These are phyloP conservation scores for Coptodon bakossiorum DNA, from an alignment of 2,113 vertebrate species.

Conservation along the genomic window DNA sequence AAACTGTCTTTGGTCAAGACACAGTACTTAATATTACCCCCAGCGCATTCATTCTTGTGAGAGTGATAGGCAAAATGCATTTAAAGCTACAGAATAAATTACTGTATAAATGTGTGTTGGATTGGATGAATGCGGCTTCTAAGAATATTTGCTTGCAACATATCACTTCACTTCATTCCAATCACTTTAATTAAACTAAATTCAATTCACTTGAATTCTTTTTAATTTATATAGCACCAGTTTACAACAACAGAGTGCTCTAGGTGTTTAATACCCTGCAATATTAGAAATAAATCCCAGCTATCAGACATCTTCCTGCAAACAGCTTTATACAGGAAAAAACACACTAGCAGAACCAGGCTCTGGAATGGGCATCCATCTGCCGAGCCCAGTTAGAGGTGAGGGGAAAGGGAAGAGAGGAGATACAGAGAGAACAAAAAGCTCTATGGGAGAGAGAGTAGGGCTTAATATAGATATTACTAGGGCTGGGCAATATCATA, in stretches of 20 bases:
- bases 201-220: background rate
- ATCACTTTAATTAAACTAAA: background rate
- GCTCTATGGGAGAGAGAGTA: background rate
- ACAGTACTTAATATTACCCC: background rate
- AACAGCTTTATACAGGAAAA: too few relatives aligned
- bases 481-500: too few relatives aligned
- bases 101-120: background rate
- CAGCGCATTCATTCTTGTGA: background rate
- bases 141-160: background rate
- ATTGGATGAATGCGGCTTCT: background rate
- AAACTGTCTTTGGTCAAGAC: background rate
- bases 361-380: background rate
- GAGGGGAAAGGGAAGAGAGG: background rate
- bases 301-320: background rate
- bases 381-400: background rate
- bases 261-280: background rate
- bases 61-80: background rate
- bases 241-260: background rate
- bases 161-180: background rate
- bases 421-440: background rate
- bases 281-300: background rate
- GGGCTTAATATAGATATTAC: background rate
- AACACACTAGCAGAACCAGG: background rate
- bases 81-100: background rate
- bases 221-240: background rate